phyloP scores from a whole-genome alignment of 2,888 invertebrate genomes.

The Nomada goodeniana region DNA sequence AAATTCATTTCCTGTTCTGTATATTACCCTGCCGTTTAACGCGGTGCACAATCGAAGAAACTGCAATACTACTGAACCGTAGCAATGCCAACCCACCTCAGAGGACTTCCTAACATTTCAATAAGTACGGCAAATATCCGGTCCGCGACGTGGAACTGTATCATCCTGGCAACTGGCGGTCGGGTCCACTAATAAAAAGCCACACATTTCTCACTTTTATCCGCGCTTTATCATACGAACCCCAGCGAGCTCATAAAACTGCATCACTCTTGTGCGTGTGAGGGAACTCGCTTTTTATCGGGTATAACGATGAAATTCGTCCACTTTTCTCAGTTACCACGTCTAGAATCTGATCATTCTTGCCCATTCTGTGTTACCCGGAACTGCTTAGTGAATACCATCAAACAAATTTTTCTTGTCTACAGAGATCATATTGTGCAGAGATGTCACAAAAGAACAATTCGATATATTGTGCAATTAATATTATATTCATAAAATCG shows the following conservation, averaged over 20 bases:
- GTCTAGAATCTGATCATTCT: not conserved
- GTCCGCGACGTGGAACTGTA: constrained; percentile 11
- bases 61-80: no score
- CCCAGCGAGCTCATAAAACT: constrained; percentile 52
- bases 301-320: constrained; percentile 46
- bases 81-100: no score
- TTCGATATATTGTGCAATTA: constrained; percentile 15
- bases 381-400: constrained; percentile 9
- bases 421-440: constrained; percentile 70
- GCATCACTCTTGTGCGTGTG: constrained; percentile 56
- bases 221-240: constrained; percentile 54
- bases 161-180: constrained; percentile 30
- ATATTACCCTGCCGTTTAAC: not conserved
- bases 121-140: constrained; percentile 49
- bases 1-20: no score
- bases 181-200: constrained; percentile 49
- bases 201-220: constrained; percentile 60
- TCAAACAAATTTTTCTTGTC: constrained; percentile 72
- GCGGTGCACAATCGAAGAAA: not conserved
- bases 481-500: no score
- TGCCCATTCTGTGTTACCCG: not conserved
- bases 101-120: constrained; percentile 32
- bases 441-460: constrained; percentile 58
- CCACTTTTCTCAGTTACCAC: not conserved
- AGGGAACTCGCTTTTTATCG: constrained; percentile 50